Conservation (phyloP, 2,797 vertebrate species). For the Lophius americanus region DNA sequence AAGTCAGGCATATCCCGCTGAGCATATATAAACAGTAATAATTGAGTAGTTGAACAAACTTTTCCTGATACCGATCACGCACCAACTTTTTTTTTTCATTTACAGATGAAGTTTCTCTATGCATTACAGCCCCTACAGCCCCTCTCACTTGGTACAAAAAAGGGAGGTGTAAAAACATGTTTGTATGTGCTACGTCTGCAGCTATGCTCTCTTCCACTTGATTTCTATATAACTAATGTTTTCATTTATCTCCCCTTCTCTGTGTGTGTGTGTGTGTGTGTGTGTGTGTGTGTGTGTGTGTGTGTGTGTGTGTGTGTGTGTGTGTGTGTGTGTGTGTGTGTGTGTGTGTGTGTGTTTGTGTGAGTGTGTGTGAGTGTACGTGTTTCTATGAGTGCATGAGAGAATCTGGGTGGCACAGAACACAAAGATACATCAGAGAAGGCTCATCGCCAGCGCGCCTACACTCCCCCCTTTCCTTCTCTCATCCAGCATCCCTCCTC, state of each 20-base stretch:
- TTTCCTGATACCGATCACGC: constrained; percentile 31
- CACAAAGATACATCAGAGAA: constrained; percentile 76
- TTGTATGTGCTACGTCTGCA: constrained; percentile 22
- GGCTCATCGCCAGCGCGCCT: constrained; percentile 53
- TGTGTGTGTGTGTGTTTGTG: constrained; percentile 5
- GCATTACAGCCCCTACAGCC: constrained; percentile 4
- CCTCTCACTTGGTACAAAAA: constrained; percentile 47
- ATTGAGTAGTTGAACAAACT: constrained; percentile 27
- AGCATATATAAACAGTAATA: not conserved
- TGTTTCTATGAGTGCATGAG: constrained; percentile 60
- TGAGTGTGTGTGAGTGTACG: constrained; percentile 28
- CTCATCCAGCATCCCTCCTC: constrained; percentile 65
- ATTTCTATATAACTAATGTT: constrained; percentile 47
- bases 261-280: constrained; percentile 27
- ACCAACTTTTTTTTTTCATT: constrained; percentile 50
- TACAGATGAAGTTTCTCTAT: constrained; percentile 41
- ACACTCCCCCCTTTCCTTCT: constrained; percentile 24
- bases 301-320: constrained; percentile 38
- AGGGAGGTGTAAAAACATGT: constrained; percentile 52
- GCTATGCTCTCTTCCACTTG: constrained; percentile 47
- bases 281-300: constrained; percentile 16
- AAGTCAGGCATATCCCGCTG: not conserved
- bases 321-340: constrained; percentile 13
- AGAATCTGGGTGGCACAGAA: constrained; percentile 66
- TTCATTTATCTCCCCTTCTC: constrained; percentile 6